phyloP scores from a whole-genome alignment of 2,113 vertebrate species.

The Platichthys flesus region DNA sequence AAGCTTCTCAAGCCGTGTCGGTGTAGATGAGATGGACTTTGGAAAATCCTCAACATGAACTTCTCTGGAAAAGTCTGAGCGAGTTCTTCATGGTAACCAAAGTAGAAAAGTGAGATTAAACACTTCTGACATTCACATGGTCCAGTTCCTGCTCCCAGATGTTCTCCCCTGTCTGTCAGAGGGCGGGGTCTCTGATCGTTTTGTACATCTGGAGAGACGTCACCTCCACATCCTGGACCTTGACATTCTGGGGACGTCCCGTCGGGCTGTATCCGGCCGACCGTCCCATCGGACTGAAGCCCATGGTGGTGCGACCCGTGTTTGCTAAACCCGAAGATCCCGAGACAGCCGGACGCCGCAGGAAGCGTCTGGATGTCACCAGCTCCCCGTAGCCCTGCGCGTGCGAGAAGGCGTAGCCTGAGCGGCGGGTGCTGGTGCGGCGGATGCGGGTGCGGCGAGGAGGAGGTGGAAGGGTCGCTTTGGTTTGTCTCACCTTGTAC shows the following conservation, averaged over 20 bases:
- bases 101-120: too few species aligned
- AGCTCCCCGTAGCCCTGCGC: conserved; percentile 92
- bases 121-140: too few species aligned
- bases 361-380: conserved; percentile 89
- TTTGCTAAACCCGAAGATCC: conserved; percentile 57
- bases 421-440: conserved; percentile 85
- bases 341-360: conserved; percentile 72
- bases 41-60: background rate
- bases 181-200: conserved; percentile 42
- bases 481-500: conserved; percentile 84
- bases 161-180: conserved; percentile 17
- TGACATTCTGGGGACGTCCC: conserved; percentile 69
- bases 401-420: conserved; percentile 96
- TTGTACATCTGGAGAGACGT: conserved; percentile 83
- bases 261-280: conserved; percentile 83
- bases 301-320: conserved; percentile 58
- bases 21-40: background rate
- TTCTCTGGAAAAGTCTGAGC: background rate
- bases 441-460: conserved; percentile 74
- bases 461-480: conserved; percentile 76
- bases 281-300: conserved; percentile 80
- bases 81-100: too few species aligned
- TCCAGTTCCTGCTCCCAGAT: too few species aligned
- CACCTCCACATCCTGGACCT: conserved; percentile 65
- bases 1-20: background rate